Evolutionary conservation across 2,888 invertebrate genomes (phyloP).

Genomic region (Sepiola atlantica): DNA sequence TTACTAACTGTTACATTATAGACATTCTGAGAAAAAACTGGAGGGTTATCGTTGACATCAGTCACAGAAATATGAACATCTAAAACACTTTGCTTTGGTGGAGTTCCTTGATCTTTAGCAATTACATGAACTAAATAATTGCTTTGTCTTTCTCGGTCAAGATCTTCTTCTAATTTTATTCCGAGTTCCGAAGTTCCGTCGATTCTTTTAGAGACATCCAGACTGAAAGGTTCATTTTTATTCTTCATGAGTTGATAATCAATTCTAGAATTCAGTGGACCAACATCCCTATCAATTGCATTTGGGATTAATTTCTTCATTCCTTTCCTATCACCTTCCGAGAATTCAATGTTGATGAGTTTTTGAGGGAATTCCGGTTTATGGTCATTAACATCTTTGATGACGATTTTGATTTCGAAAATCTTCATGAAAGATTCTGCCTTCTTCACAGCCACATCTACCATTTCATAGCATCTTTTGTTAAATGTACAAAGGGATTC

Average conservation of each 20-base stretch:
- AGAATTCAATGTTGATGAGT: conserved; percentile 8
- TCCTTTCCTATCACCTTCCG: background rate
- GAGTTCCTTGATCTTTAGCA: conserved; percentile 32
- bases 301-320: background rate
- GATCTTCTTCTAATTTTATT: background rate
- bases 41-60: background rate
- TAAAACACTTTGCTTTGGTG: conserved; percentile 1
- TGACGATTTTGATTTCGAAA: background rate
- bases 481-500: background rate
- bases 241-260: background rate
- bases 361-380: background rate
- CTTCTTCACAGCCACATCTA: background rate
- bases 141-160: background rate
- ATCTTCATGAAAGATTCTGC: background rate
- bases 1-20: background rate
- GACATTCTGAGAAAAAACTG: background rate
- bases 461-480: background rate
- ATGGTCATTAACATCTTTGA: background rate
- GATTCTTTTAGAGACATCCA: background rate
- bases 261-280: background rate
- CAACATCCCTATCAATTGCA: conserved; percentile 1
- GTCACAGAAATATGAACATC: background rate
- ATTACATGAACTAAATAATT: conserved; percentile 32
- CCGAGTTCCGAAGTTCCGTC: background rate
- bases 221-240: background rate